Conservation (phyloP, 2,888 invertebrate species). For the Drosophila yooni region DNA sequence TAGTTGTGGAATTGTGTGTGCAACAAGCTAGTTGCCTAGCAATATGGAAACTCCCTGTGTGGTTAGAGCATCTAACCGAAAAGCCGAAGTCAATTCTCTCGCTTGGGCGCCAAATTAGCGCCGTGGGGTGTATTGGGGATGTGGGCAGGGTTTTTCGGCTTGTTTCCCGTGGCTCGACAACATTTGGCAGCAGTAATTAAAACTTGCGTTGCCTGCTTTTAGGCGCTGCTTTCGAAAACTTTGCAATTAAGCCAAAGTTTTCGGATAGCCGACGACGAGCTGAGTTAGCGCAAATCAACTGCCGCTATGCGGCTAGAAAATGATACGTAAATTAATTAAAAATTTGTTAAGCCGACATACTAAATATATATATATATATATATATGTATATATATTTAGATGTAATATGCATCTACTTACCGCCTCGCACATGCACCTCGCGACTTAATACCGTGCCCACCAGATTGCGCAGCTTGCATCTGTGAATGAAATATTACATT, state of each 20-base stretch:
- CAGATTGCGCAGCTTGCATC: slow-evolving; percentile 88
- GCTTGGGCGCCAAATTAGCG: slow-evolving; percentile 75
- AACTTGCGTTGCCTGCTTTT: slow-evolving; percentile 73
- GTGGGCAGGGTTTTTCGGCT: not conserved
- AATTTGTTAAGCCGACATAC: slow-evolving; percentile 31
- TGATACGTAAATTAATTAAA: slow-evolving; percentile 58
- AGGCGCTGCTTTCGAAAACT: slow-evolving; percentile 65
- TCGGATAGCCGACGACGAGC: slow-evolving; percentile 28
- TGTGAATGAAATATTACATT: slow-evolving; percentile 35
- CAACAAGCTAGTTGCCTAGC: not conserved
- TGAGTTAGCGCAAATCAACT: slow-evolving; percentile 71
- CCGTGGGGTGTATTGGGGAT: slow-evolving; percentile 10
- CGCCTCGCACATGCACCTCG: slow-evolving; percentile 94
- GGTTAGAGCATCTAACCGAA: slow-evolving; percentile 22
- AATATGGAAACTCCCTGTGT: slow-evolving; percentile 15
- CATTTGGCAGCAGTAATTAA: slow-evolving; percentile 75
- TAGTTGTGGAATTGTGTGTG: not conserved
- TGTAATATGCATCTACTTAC: slow-evolving; percentile 86
- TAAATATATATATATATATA: slow-evolving; percentile 6
- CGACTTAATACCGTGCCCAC: slow-evolving; percentile 93
- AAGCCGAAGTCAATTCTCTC: slow-evolving; percentile 63
- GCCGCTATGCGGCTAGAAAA: slow-evolving; percentile 53
- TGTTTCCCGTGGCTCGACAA: slow-evolving; percentile 26
- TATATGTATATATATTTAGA: slow-evolving; percentile 33
- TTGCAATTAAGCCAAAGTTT: slow-evolving; percentile 73